Base-by-base conservation (phyloP, 2,113 vertebrate genomes). In the Syngnathus typhle region DNA sequence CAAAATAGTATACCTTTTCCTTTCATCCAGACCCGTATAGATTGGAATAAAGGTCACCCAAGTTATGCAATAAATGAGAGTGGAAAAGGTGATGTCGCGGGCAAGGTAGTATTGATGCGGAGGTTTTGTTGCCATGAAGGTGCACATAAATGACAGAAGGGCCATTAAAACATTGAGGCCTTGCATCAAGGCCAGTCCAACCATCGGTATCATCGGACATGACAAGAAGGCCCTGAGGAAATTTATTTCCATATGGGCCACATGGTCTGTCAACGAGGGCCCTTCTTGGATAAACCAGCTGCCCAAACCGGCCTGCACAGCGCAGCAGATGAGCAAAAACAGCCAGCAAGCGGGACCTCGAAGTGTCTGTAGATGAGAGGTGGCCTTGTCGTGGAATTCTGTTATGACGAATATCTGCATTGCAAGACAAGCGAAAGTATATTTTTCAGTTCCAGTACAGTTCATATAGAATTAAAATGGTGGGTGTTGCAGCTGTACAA, bases 1-100 rank as follows among this genome's bases (percentile, higher is more conserved):
- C n/a, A 95, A 88, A 58, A 89, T 89, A 1, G 92, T 18, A 0
- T 91, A 88, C 0, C 81, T 73, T 0, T 52, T n/a, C 44, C 80
- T 88, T 13, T 69, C 38, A 27, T 1, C 4, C 32, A 93, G 68
- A 0, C 86, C 90, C 11, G 91, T 82, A 0, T 94, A 93, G 47
- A 90, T 49, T 0, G 92, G 93, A 3, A 97, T 49, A 7, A 95
- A 96, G 70, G 89, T 87, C 64, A 96, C 87, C 93, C 92, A 94
- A 70, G 76, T 56, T 46, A 94, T 64, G 49, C 94, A 92, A 64
- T 92, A 95, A 47, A 75, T 52, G 21, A 96, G 72, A 23, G 72
- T 82, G 65, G 91, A 87, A 0, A 95, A 94, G 4, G 93, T 94
- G 84, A 98, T 92, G 55, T 94, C 90, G 0, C 93, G 89, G 64